Evolutionary conservation across 64 coral and sea anemone species (phyloP), one percentile per base, ranked within the genome.

Genomic region (Cladopsammia gracilis): DNA sequence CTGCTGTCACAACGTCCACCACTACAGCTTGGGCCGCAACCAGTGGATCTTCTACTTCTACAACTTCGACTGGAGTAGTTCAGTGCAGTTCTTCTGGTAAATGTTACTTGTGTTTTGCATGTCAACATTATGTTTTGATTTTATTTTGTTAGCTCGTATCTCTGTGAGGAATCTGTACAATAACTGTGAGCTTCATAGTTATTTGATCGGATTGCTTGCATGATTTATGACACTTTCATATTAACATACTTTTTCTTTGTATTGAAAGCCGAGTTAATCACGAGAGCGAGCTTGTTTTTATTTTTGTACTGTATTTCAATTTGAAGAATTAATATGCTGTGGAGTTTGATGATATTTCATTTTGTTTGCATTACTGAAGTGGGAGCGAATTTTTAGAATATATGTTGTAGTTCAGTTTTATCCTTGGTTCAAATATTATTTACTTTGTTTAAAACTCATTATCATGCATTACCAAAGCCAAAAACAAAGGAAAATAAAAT

Each of bases 141-240:
- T 81, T 5, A 81, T 4, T 81, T 81, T 81, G 58, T 81, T 45
- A 6, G 62, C 25, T 81, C 34, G 77, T 59, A 9, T 34, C 56
- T 20, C 23, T 25, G 61, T 78, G 42, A 11, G 12, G 6, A 34
- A 34, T 34, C 34, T 34, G 34, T 34, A 34, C 34, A 34, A 34
- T 34, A 34, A 34, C 19, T 57, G 44, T 60, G 0, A 42, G 24
- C 57, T 62, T 81, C 61, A 58, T 79, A 10, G 77, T 79, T 79
- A 79, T 81, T 61, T 81, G 56, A 81, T 53, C 54, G 54, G 58
- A 59, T 60, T 62, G 77, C 54, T 3, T 61, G 77, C 57, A 81
- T 89, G n/a, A 59, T 89, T 73, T 89, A 60, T 64, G 87, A 65
- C 50, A 76, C 86, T 89, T 76, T 47, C 86, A 76, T 89, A 48